Base-by-base conservation (phyloP, 2,113 vertebrate species). In the Eurystomus gularis region DNA sequence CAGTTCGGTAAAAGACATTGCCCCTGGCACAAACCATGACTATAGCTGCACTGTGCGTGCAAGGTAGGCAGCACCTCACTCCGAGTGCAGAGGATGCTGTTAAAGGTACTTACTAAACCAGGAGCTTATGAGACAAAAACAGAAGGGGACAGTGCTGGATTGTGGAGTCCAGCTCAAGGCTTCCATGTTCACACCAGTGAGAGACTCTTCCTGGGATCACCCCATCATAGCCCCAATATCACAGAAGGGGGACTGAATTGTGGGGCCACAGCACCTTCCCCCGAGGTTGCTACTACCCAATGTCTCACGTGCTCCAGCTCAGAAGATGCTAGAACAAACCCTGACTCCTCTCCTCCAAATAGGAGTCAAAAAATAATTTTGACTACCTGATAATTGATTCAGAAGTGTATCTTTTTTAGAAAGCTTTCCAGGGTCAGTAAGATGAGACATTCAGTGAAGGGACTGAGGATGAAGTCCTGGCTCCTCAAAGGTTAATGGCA, bases 11-110 rank as follows among this genome's bases (percentile, higher is more conserved):
- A 23, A 39, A 55, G 42, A 19, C 13, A 31, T 7, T 31, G 4
- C 2, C 40, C 39, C 60, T 33, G 33, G 35, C 65, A 33, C 44
- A 48, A 33, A 24, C 8, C 10, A 20, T 8, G 24, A 42, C 68
- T 39, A 5, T 0, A 39, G 40, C 33, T 39, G 39, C 46, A 3
- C 10, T 2, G 0, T 14, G 44, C 13, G 24, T 21, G 61, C 57
- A 4, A 2, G 52, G 52, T 2, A 14, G 66, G 37, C 46, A 80
- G 76, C 52, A 26, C 42, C 64, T 40, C 19, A 4, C 31, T 28
- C 18, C 5, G 4, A 6, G 31, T 6, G 28, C 28, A 17, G 13
- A 87, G 48, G 48, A 40, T 10, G 33, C 13, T 20, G 5, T 18
- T 13, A 21, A 64, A 35, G 35, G 35, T 33, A 46, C 19, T 28